Evolutionary conservation across 2,113 vertebrate species (phyloP).

Genomic region (Taxidea taxus): DNA sequence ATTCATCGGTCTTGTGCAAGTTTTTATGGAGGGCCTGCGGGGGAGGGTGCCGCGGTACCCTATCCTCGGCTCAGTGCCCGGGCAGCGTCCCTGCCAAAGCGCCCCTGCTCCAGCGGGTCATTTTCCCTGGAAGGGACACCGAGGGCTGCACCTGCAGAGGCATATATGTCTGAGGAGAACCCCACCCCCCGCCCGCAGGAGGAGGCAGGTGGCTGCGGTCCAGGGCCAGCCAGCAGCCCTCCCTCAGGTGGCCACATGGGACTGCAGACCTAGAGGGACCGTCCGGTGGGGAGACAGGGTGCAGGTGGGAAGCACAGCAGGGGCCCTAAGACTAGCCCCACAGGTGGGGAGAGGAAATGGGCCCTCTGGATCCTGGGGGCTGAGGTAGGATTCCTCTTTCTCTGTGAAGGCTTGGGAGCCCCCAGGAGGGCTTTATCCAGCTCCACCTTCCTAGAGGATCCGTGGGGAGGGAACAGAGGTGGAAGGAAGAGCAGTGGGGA

Average conservation of each 20-base stretch:
- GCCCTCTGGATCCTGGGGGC: background rate
- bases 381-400: background rate
- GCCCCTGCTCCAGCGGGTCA: accelerated
- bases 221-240: background rate
- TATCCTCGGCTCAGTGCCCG: accelerated
- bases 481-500: background rate
- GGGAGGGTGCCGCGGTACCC: accelerated
- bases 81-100: accelerated
- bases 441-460: background rate
- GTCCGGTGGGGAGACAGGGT: accelerated
- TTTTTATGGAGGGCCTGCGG: background rate
- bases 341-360: accelerated
- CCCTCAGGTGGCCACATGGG: background rate
- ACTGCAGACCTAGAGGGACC: background rate
- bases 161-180: background rate
- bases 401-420: background rate
- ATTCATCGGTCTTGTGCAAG: background rate
- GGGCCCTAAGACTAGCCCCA: background rate
- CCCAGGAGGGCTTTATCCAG: background rate
- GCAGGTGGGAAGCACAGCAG: too few species aligned
- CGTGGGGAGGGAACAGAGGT: too few species aligned
- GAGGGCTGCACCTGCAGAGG: accelerated
- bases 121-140: background rate
- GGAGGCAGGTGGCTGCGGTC: background rate
- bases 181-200: accelerated